Percentiles rank a stretch among this genome's conserved stretches.
Conservation (phyloP, 1,140 invertebrate genomes). For the Sinella curviseta region DNA sequence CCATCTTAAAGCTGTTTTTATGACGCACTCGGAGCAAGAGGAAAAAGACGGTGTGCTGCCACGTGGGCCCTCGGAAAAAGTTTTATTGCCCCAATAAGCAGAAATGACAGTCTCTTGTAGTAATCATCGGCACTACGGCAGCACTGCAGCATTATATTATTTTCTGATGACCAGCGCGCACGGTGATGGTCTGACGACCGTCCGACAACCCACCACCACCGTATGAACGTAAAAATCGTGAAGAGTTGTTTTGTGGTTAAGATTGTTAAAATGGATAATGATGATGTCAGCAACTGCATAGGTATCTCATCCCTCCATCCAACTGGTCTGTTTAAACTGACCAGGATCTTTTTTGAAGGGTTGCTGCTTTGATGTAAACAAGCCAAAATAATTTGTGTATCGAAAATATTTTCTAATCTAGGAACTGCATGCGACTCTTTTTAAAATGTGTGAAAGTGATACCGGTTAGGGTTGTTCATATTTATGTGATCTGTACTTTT, state of each 20-base stretch:
- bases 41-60: not conserved
- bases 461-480: not conserved
- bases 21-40: too few relatives aligned
- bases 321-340: not conserved
- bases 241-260: not conserved
- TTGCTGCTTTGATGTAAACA: not conserved
- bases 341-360: not conserved
- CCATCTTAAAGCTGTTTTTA: not conserved
- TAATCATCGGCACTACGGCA: not conserved
- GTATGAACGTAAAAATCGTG: not conserved
- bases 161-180: not conserved
- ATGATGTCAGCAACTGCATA: slow-evolving; percentile 5
- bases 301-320: not conserved
- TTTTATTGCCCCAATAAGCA: slow-evolving; percentile 4
- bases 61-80: not conserved
- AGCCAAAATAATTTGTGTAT: not conserved
- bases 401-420: not conserved
- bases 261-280: not conserved
- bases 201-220: not conserved
- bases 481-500: too few relatives aligned
- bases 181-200: not conserved
- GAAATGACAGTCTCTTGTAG: not conserved
- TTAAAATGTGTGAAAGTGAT: not conserved
- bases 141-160: not conserved
- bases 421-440: not conserved